Evolutionary conservation across 2,113 vertebrate species (phyloP).

Genomic region (Nibea coibor): DNA sequence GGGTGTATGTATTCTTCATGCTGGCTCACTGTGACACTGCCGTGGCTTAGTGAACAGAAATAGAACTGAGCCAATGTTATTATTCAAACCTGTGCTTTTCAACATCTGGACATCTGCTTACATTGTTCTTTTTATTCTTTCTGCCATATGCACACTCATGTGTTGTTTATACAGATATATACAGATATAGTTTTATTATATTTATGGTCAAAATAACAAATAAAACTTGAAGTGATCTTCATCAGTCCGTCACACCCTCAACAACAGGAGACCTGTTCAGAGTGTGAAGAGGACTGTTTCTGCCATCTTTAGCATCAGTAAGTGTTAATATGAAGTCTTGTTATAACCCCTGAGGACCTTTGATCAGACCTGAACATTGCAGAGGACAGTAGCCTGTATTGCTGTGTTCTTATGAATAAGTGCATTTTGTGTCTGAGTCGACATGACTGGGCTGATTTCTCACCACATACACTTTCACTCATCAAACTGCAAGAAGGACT

Average conservation of each 20-base stretch:
- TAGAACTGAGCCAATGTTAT: no score
- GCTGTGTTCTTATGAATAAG: not conserved
- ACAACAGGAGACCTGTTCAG: not conserved
- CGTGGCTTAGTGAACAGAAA: no score
- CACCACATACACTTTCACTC: not conserved
- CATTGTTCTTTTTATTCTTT: no score
- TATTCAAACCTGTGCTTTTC: no score
- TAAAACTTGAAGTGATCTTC: not conserved
- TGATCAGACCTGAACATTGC: not conserved
- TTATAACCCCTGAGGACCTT: not conserved
- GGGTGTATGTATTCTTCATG: no score
- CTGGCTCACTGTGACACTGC: no score
- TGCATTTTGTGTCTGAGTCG: constrained; percentile 1
- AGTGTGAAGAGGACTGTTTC: not conserved
- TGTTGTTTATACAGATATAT: no score
- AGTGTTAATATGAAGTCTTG: not conserved
- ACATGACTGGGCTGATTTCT: not conserved
- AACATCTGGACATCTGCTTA: no score
- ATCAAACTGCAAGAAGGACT: not conserved
- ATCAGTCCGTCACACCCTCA: not conserved
- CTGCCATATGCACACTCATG: no score
- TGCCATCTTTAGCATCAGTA: not conserved
- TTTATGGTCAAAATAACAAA: no score
- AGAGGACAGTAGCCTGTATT: not conserved
- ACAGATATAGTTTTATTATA: no score